Conservation (phyloP, 2,113 vertebrate species). For the Ondatra zibethicus region DNA sequence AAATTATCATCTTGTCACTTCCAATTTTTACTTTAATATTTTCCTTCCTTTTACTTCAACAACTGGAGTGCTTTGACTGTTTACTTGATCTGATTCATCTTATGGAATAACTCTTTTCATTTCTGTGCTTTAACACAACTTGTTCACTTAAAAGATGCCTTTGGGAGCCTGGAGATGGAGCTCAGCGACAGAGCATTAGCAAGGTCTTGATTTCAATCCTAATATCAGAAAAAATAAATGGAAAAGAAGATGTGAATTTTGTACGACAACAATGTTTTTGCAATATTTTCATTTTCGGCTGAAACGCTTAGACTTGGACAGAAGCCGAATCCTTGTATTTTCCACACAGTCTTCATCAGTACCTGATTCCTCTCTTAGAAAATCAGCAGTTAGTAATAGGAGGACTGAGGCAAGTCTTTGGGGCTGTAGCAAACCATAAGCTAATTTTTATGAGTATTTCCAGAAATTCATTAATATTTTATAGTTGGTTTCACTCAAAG, state of each 20-base stretch:
- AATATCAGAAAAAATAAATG: neutral
- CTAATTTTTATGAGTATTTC: neutral
- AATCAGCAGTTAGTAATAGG: neutral
- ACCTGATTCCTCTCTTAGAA: neutral
- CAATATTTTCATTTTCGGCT: neutral
- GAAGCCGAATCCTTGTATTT: neutral
- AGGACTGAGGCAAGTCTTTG: neutral
- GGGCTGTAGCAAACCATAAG: neutral
- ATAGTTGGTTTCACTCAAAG: neutral
- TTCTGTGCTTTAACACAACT: neutral
- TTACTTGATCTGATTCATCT: neutral
- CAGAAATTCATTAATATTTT: neutral
- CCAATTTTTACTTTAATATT: constrained; percentile 19
- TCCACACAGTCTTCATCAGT: neutral
- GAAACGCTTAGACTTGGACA: neutral
- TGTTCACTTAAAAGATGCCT: neutral
- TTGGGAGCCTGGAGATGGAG: neutral
- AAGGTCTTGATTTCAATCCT: neutral
- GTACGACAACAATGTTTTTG: neutral
- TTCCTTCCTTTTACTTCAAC: constrained; percentile 26
- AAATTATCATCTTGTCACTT: neutral
- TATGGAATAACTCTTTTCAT: neutral
- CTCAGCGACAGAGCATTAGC: neutral
- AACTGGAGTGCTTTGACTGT: neutral
- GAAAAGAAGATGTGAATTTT: neutral